Conservation (phyloP, 2,888 invertebrate species). For the Sphecodes monilicornis region DNA sequence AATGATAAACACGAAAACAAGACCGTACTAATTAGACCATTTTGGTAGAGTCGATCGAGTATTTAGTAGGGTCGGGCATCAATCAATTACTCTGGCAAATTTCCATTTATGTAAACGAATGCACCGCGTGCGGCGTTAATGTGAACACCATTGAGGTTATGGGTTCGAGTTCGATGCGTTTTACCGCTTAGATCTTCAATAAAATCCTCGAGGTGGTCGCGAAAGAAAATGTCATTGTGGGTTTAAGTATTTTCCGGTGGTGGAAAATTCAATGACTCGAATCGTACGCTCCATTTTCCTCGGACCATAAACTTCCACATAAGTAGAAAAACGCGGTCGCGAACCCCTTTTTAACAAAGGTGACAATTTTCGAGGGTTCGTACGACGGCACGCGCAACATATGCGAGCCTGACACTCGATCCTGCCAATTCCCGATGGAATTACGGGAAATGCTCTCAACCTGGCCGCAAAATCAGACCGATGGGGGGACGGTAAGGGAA, state of each 20-base stretch:
- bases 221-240: slow-evolving; percentile 7
- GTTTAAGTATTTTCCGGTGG: slow-evolving; percentile 25
- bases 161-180: slow-evolving; percentile 18
- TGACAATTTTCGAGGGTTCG: slow-evolving; percentile 44
- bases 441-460: slow-evolving; percentile 30
- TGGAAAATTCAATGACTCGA: slow-evolving; percentile 29
- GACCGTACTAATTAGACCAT: slow-evolving; percentile 18
- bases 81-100: slow-evolving; percentile 35
- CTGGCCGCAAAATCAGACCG: not conserved
- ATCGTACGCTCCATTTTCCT: slow-evolving; percentile 45
- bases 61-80: not conserved
- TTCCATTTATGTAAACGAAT: slow-evolving; percentile 39
- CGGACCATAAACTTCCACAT: slow-evolving; percentile 56
- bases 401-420: slow-evolving; percentile 36
- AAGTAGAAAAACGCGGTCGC: slow-evolving; percentile 58
- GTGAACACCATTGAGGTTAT: not conserved
- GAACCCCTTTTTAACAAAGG: slow-evolving; percentile 55
- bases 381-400: slow-evolving; percentile 43
- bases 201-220: slow-evolving; percentile 13
- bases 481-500: not conserved
- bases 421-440: slow-evolving; percentile 41
- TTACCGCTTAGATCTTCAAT: not conserved
- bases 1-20: not conserved
- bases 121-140: not conserved
- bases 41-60: not conserved